Base-by-base conservation (phyloP, 2,888 invertebrate genomes). In the Eupithecia insigniata region DNA sequence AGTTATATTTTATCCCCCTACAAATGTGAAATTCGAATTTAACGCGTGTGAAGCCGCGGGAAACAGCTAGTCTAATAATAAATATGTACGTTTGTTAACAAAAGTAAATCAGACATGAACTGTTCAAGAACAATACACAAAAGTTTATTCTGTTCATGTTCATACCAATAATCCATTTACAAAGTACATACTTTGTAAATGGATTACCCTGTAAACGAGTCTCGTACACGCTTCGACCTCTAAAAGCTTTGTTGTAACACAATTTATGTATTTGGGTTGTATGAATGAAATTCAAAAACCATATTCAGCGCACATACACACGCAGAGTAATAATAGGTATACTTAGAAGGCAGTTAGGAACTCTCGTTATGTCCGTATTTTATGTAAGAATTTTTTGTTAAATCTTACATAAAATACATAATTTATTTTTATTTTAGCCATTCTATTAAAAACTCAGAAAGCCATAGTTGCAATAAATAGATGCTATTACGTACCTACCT, bases 251-350 rank as follows among this genome's bases (percentile, higher is more conserved):
- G 70, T 69, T 34, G 66, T 71, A 66, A 39, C 65, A 61, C 66
- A 66, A 68, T 66, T 67, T 70, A 70, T 70, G 73, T 70, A 64
- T 70, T 67, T 34, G 69, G 73, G 64, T 58, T 73, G 62, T 61
- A 62, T 66, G 69, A 72, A 69, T 72, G 39, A 73, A 70, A 67
- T 67, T 72, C 55, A 65, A 70, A 73, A 67, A 65, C 64, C 70
- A 58, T 58, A 67, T 69, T 72, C 16, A 43, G 28, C 10, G 34
- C 62, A 36, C 12, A 36, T 12, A 22, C 14, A 2, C 12, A 22
- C 26, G 12, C 30, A 30, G 55, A 55, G 26, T 55, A 5, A 26
- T 26, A 26, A 26, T 26, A 26, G 8, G 46, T 14, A 22, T 2
- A 55, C 51, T 1, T 14, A 26, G 4, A 8, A n/a, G 8, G n/a